Percentiles rank a stretch among this genome's conserved stretches.
Conservation (phyloP, 2,113 vertebrate species). For the Reinhardtius hippoglossoides region DNA sequence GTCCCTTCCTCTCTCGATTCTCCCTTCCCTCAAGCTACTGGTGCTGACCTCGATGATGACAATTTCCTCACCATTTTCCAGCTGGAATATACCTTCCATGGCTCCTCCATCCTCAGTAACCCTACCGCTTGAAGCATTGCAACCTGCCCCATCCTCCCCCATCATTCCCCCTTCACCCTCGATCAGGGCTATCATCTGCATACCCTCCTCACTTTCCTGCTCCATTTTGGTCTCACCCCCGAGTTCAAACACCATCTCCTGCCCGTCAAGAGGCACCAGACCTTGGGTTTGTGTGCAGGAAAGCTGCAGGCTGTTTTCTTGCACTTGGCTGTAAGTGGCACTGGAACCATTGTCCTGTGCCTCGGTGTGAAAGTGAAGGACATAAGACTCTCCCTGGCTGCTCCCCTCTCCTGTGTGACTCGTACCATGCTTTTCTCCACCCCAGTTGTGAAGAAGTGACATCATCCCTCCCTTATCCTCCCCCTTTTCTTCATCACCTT, state of each 20-base stretch:
- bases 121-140: slow-evolving; percentile 36
- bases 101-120: slow-evolving; percentile 57
- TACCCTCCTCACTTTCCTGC: slow-evolving; percentile 69
- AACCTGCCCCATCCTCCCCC: slow-evolving; percentile 56
- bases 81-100: slow-evolving; percentile 81
- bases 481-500: slow-evolving; percentile 62
- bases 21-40: slow-evolving; percentile 78
- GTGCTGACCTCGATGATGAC: slow-evolving; percentile 87
- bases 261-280: slow-evolving; percentile 77
- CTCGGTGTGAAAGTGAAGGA: slow-evolving; percentile 82
- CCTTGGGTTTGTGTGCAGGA: slow-evolving; percentile 74
- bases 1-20: slow-evolving; percentile 61
- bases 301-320: slow-evolving; percentile 70
- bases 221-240: slow-evolving; percentile 77
- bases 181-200: slow-evolving; percentile 86
- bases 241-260: slow-evolving; percentile 83
- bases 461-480: slow-evolving; percentile 74
- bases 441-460: slow-evolving; percentile 81
- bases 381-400: slow-evolving; percentile 75
- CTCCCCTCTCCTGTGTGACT: slow-evolving; percentile 46
- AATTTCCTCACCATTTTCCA: slow-evolving; percentile 83
- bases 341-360: slow-evolving; percentile 54
- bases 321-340: slow-evolving; percentile 59
- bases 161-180: slow-evolving; percentile 72
- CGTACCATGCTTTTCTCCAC: slow-evolving; percentile 62